Evolutionary conservation across 2,797 vertebrate genomes (phyloP).

Genomic region (Tamandua tetradactyla): DNA sequence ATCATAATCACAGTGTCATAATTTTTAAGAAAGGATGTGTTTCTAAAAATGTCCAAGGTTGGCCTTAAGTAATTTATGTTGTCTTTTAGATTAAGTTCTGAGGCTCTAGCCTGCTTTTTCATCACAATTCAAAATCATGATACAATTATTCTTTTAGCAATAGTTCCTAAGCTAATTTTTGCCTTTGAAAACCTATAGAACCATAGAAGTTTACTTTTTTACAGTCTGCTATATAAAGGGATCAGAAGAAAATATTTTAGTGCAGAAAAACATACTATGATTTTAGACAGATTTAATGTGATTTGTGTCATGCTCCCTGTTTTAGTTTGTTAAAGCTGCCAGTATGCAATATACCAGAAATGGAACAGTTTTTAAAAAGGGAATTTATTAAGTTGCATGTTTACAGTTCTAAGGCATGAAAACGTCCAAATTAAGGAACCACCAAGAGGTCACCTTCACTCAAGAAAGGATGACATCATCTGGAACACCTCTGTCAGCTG

Average conservation of each 20-base stretch:
- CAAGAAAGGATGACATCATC: too few relatives aligned
- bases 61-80: background rate
- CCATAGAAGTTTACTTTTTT: background rate
- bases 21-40: background rate
- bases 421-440: too few relatives aligned
- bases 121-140: background rate
- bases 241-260: background rate
- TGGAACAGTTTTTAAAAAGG: too few relatives aligned
- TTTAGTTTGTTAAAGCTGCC: too few relatives aligned
- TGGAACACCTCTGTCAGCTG: too few relatives aligned
- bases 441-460: too few relatives aligned
- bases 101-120: background rate
- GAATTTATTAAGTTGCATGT: too few relatives aligned
- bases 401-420: too few relatives aligned
- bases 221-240: background rate
- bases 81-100: background rate
- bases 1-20: background rate
- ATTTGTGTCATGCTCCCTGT: background rate
- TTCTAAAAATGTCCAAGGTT: background rate
- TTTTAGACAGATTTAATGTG: background rate
- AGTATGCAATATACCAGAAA: too few relatives aligned
- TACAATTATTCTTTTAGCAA: background rate
- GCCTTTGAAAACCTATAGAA: background rate
- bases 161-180: slow-evolving; percentile 1
- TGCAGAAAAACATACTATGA: background rate